Evolutionary conservation across 1,140 invertebrate genomes (phyloP), one percentile per base, ranked within the genome.

Genomic region (Drosophila arizonae): DNA sequence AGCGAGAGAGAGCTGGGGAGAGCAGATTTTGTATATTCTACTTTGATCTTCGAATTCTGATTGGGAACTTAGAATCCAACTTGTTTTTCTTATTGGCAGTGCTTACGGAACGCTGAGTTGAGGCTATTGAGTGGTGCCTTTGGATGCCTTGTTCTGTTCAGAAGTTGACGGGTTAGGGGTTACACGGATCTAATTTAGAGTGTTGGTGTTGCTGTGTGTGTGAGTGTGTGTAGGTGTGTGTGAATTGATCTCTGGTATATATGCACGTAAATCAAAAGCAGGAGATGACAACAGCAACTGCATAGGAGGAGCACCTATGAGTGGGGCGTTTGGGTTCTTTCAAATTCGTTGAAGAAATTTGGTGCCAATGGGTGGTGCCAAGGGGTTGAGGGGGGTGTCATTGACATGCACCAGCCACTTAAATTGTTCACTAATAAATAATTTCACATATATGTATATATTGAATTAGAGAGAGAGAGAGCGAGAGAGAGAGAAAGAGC

Each of bases 291-390:
- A 69, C 71, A 73, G 71, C 66, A 72, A 72, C 70, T 72, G 64
- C 70, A 72, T 72, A 72, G 64, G 70, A 72, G 66, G 70, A 72
- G 70, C 70, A 68, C 70, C 70, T 72, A 72, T 72, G 64, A 72
- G 70, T 72, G 28, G 26, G 51, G 24, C 26, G 17, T 33, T 48
- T 21, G 13, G 15, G 52, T 33, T 28, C 3, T 28, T 46, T 45
- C 5, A 4, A 17, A 2, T 46, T 55, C 70, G 55, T 72, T 67
- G 50, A 60, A 55, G 26, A 33, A 43, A 43, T 43, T 57, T 5
- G 30, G 55, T 65, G 52, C 52, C 28, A 54, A 54, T 28, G 28
- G 50, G 17, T 26, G 41, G 61, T 71, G 68, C 54, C 54, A 33
- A 15, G 45, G 17, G 51, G 61, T 21, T 55, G 13, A 55, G 13